Percentiles rank a stretch among this genome's conserved stretches.
Evolutionary conservation across 2,113 vertebrate genomes (phyloP).

Genomic region (Polypterus senegalus): DNA sequence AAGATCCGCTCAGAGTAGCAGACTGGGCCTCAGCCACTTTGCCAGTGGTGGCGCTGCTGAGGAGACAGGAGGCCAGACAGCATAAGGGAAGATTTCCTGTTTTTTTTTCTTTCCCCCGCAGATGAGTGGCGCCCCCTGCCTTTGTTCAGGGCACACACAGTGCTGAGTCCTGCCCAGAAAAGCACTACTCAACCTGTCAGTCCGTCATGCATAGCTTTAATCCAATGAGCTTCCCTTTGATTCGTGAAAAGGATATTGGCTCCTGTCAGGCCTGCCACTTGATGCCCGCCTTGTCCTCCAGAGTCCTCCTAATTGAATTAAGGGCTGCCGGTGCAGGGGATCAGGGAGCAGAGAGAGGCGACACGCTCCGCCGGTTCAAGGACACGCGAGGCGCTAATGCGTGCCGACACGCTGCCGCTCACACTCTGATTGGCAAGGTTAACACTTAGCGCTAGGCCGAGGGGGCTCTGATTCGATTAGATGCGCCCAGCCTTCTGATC

Average conservation of each 20-base stretch:
- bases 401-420: constrained; percentile 50
- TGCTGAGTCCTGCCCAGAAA: too few species aligned
- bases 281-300: constrained; percentile 21
- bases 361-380: constrained; percentile 54
- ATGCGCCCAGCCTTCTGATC: constrained; percentile 66
- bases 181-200: too few species aligned
- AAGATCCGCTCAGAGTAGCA: too few species aligned
- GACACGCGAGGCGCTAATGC: constrained; percentile 65
- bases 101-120: too few species aligned
- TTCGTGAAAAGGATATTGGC: constrained; percentile 25
- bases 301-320: constrained; percentile 36
- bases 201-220: constrained; percentile 18
- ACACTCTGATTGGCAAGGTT: constrained; percentile 76
- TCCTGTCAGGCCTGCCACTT: constrained; percentile 20
- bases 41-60: too few species aligned
- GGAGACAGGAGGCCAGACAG: too few species aligned
- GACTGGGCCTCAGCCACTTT: too few species aligned
- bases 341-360: constrained; percentile 20
- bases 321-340: constrained; percentile 19
- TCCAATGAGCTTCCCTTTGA: constrained; percentile 35
- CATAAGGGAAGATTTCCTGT: too few species aligned
- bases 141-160: too few species aligned
- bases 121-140: too few species aligned
- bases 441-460: constrained; percentile 51
- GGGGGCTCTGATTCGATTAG: constrained; percentile 86